Evolutionary conservation across 2,888 invertebrate genomes (phyloP).

Genomic region (Mesorhabditis sp.): DNA sequence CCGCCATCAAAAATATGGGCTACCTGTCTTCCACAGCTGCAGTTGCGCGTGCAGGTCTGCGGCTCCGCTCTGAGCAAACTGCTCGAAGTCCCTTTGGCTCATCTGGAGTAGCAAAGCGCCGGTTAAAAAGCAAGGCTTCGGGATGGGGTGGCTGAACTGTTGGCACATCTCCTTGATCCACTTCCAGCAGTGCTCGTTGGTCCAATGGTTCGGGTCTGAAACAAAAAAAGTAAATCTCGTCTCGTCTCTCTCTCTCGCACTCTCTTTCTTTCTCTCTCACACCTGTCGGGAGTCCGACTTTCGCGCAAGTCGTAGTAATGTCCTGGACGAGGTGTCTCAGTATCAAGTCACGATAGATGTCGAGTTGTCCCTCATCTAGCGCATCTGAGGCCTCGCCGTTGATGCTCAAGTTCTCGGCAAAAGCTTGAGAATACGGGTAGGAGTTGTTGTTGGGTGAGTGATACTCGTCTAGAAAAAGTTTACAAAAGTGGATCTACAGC

Average conservation of each 20-base stretch:
- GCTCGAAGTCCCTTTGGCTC: conserved; percentile 34
- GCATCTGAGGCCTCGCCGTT: conserved; percentile 18
- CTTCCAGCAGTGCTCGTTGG: conserved; percentile 35
- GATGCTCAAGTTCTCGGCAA: conserved; percentile 18
- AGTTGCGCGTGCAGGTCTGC: conserved; percentile 56
- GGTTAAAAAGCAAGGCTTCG: conserved; percentile 27
- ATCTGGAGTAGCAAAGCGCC: conserved; percentile 43
- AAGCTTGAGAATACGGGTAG: conserved; percentile 20
- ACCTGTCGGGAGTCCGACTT: conserved; percentile 47
- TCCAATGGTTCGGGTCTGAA: conserved; percentile 47
- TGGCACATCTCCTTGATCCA: conserved; percentile 55
- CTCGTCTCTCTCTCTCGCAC: too few relatives aligned
- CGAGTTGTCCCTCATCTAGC: conserved; percentile 29
- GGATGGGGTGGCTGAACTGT: conserved; percentile 47
- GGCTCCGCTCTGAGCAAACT: conserved; percentile 42
- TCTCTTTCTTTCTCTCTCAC: neutral
- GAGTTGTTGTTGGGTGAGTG: conserved; percentile 15
- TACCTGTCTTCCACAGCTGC: conserved; percentile 55
- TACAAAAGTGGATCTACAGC: neutral
- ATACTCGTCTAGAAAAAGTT: neutral
- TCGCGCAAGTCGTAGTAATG: conserved; percentile 53
- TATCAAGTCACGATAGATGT: conserved; percentile 55
- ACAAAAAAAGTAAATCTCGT: neutral
- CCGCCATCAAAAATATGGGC: neutral
- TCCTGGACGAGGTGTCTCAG: conserved; percentile 56